A percentile compares a stretch with the other conserved stretches of the same genome.
Conservation (phyloP, 2,113 vertebrate species). For the Thermophis baileyi region DNA sequence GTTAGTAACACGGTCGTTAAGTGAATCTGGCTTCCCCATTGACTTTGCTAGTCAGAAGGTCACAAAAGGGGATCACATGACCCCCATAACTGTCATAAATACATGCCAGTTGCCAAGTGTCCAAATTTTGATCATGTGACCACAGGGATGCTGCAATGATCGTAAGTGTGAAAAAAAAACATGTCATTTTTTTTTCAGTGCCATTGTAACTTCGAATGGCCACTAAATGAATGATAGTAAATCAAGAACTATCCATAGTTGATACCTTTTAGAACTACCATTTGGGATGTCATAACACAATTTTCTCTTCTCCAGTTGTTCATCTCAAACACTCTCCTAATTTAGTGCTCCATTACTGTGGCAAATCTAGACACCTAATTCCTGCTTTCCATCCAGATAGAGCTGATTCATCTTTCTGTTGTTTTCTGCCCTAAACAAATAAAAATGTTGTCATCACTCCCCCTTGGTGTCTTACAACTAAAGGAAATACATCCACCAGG, state of each 20-base stretch:
- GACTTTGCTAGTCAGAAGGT: no score
- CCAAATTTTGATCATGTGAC: no score
- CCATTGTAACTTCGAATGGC: no score
- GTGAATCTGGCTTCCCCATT: no score
- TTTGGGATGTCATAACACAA: neutral
- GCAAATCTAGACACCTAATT: neutral
- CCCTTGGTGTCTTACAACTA: neutral
- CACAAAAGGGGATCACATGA: no score
- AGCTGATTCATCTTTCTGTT: neutral
- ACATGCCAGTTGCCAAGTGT: no score
- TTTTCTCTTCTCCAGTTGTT: neutral
- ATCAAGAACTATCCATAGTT: neutral
- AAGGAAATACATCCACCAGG: neutral
- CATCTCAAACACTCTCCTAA: neutral
- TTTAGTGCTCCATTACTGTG: neutral
- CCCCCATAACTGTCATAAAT: no score
- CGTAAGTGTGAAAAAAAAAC: no score
- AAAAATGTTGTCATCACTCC: neutral
- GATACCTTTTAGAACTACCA: neutral
- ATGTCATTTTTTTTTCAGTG: no score
- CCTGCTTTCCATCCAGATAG: neutral
- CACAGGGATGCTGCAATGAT: no score
- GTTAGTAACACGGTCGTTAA: no score
- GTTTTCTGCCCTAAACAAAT: neutral
- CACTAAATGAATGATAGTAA: no score